Conservation (phyloP, 2,113 vertebrate genomes). For the Barnardius zonarius region DNA sequence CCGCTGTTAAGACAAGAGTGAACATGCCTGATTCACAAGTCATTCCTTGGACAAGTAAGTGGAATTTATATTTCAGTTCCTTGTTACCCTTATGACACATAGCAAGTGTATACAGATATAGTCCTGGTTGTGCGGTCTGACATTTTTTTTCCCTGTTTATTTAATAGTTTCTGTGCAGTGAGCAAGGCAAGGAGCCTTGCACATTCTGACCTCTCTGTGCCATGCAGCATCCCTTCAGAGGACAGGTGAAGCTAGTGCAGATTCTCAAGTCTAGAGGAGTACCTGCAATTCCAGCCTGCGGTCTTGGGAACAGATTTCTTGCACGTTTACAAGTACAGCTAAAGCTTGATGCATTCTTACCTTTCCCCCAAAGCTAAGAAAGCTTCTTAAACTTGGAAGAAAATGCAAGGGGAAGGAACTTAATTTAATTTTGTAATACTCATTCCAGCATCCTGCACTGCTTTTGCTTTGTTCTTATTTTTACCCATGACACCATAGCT, state of each 20-base stretch:
- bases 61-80: not conserved
- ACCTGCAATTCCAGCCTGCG: not conserved
- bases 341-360: not conserved
- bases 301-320: not conserved
- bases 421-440: not conserved
- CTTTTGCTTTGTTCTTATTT: not conserved
- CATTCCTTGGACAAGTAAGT: not conserved
- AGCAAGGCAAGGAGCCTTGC: not conserved
- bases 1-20: not conserved
- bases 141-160: not conserved
- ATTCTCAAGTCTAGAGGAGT: not conserved
- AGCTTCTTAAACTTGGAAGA: not conserved
- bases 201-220: not conserved
- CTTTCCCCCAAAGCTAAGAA: not conserved
- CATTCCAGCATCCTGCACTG: not conserved
- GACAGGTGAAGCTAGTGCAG: not conserved
- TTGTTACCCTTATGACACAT: not conserved
- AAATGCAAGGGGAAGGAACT: not conserved
- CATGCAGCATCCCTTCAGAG: not conserved
- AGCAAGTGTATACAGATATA: not conserved
- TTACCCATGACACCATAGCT: not conserved
- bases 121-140: not conserved
- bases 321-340: not conserved
- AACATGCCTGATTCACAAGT: accelerated
- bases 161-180: not conserved